A percentile compares a stretch with the other conserved stretches of the same genome.
These are phyloP conservation scores for Anthonomus grandis DNA, from an alignment of 1,140 invertebrate species.

Conservation along the genomic window DNA sequence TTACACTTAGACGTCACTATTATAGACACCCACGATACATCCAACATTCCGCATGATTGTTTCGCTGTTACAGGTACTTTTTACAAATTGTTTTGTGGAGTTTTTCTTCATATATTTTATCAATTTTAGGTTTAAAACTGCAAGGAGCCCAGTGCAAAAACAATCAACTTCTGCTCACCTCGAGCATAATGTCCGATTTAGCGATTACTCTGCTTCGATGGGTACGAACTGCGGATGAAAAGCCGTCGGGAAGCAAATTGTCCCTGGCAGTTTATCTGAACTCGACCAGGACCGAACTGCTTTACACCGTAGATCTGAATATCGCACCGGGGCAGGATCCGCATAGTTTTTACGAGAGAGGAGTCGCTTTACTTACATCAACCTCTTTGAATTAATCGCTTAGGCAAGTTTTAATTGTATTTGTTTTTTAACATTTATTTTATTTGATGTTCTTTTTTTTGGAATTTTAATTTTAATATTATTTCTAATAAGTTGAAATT, in stretches of 20 bases:
- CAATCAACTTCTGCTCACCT: slow-evolving; percentile 87
- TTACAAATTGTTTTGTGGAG: background rate
- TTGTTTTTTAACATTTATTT: no score
- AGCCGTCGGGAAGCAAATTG: slow-evolving; percentile 63
- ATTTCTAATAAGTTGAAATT: no score
- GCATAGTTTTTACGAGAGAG: slow-evolving; percentile 94
- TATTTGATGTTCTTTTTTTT: no score
- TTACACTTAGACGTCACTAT: slow-evolving; percentile 82
- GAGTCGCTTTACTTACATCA: slow-evolving; percentile 90
- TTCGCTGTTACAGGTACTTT: slow-evolving; percentile 69
- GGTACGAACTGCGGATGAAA: slow-evolving; percentile 58
- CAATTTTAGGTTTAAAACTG: slow-evolving; percentile 73
- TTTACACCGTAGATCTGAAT: slow-evolving; percentile 94
- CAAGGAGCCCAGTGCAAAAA: slow-evolving; percentile 92
- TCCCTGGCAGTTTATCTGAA: slow-evolving; percentile 97
- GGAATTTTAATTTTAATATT: no score
- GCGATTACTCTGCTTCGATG: slow-evolving; percentile 85
- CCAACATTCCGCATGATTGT: slow-evolving; percentile 67
- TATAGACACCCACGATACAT: slow-evolving; percentile 55
- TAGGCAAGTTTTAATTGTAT: no score
- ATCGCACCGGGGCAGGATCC: slow-evolving; percentile 82
- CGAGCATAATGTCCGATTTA: slow-evolving; percentile 91
- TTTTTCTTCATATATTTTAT: background rate
- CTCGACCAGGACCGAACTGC: slow-evolving; percentile 86
- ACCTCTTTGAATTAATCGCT: slow-evolving; percentile 77